These are phyloP conservation scores for Vanessa cardui DNA, from an alignment of 2,888 invertebrate species.

Conservation along the genomic window DNA sequence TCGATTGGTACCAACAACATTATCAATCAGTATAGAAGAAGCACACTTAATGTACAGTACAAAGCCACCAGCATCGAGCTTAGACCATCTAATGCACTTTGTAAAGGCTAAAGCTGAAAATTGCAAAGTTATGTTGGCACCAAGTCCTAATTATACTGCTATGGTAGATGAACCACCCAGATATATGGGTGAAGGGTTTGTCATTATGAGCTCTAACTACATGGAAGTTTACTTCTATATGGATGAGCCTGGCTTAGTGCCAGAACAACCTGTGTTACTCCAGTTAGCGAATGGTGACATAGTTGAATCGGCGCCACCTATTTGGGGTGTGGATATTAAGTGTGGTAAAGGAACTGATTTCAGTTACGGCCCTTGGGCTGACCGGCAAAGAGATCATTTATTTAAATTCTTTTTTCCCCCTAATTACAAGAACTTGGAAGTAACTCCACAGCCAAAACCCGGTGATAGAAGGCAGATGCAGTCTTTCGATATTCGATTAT, in stretches of 20 bases:
- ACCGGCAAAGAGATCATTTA: slow-evolving; percentile 96
- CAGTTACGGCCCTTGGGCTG: slow-evolving; percentile 99
- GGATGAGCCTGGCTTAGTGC: slow-evolving; percentile 97
- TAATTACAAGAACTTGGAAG: slow-evolving; percentile 90
- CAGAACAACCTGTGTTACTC: slow-evolving; percentile 94
- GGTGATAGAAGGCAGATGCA: slow-evolving; percentile 95
- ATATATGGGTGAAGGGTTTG: slow-evolving; percentile 99
- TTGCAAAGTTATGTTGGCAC: slow-evolving; percentile 97
- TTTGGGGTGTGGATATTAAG: slow-evolving; percentile 97
- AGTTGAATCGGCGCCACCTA: slow-evolving; percentile 95
- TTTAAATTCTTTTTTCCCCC: slow-evolving; percentile 98
- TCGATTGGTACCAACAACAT: slow-evolving; percentile 94
- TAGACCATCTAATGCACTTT: slow-evolving; percentile 98
- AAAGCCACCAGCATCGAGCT: slow-evolving; percentile 95
- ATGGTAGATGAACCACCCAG: slow-evolving; percentile 96
- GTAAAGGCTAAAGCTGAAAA: slow-evolving; percentile 97
- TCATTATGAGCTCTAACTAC: slow-evolving; percentile 96
- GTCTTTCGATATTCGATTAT: slow-evolving; percentile 95
- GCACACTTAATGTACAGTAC: slow-evolving; percentile 97
- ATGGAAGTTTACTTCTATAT: slow-evolving; percentile 98
- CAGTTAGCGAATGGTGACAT: slow-evolving; percentile 96
- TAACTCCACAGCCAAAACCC: slow-evolving; percentile 91
- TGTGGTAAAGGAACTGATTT: slow-evolving; percentile 98
- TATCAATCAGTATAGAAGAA: slow-evolving; percentile 96
- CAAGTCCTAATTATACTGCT: slow-evolving; percentile 96